phyloP scores from a whole-genome alignment of 2,113 vertebrate species.

The Himantopus leucocephalus region DNA sequence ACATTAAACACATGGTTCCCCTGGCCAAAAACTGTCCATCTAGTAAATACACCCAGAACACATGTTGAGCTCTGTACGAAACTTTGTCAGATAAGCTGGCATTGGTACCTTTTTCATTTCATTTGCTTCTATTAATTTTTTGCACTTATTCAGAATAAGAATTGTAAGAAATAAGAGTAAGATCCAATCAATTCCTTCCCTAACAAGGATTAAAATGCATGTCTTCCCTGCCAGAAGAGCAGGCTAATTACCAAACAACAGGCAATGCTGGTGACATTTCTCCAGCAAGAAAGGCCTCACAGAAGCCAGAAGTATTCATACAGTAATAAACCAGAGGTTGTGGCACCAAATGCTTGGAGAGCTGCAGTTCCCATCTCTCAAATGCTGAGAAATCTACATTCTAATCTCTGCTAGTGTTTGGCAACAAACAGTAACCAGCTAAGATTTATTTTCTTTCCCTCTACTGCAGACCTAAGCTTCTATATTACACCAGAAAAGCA shows the following conservation, averaged over 20 bases:
- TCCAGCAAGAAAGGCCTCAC: neutral
- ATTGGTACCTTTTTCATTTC: neutral
- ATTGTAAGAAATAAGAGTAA: neutral
- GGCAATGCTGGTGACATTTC: neutral
- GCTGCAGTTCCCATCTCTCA: neutral
- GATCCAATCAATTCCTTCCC: neutral
- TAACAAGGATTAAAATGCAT: neutral
- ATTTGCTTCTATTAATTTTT: neutral
- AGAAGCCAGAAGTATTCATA: neutral
- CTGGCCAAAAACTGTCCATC: neutral
- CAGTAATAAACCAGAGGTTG: neutral
- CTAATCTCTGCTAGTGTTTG: neutral
- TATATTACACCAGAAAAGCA: neutral
- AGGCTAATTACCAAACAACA: neutral
- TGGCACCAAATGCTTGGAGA: neutral
- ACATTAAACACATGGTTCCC: neutral
- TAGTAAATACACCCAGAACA: neutral
- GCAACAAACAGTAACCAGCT: neutral
- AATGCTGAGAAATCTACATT: neutral
- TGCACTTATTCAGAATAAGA: neutral
- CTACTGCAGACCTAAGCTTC: neutral
- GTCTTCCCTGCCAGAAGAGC: neutral
- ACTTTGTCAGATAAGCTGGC: neutral
- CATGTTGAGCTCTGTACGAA: neutral
- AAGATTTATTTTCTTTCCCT: neutral